Evolutionary conservation across 2,888 invertebrate species (phyloP), one percentile per base, ranked within the genome.

Genomic region (Ormyrus nitidulus): DNA sequence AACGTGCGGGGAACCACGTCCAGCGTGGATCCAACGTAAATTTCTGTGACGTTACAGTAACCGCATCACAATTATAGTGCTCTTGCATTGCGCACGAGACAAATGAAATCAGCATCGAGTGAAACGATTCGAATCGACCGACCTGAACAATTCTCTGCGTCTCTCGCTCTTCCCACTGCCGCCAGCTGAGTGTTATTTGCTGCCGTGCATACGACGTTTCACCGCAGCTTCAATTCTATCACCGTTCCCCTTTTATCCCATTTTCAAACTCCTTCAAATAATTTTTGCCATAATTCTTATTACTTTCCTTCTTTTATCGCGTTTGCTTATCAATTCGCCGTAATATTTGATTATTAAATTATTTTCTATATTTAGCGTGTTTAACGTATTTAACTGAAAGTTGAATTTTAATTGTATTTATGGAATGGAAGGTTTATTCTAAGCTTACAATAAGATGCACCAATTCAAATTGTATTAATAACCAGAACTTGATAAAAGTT

Each of bases 21-120:
- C 51, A 48, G 11, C 13, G 8, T 70, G 56, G 58, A 59, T 34
- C 8, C 46, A 48, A 65, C 65, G 72, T 49, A 69, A 73, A 79
- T 74, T 79, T 79, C 72, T 3, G 74, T 69, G 62, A 74, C 74
- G 56, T 74, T 69, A 74, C 44, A 62, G 69, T 68, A 54, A 68
- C 79, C 73, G 44, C 73, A 69, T 49, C 54, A 64, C 74, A 69
- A 74, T 68, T 79, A 79, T 68, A 74, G 62, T 62, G 49, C 13
- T n/a, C 51, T 44, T 56, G 74, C 34, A 49, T 11, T n/a, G 78
- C 59, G 48, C 61, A 53, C 48, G 72, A 78, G 62, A 79, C 73
- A 68, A 78, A 78, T 73, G 73, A 78, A 73, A 78, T 78, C 73
- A 74, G 69, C 62, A 74, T 74, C 62, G 69, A 74, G 56, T 56